Evolutionary conservation across 1,140 invertebrate species (phyloP), one percentile per base, ranked within the genome.

Genomic region (Leptinotarsa undecemlineata): DNA sequence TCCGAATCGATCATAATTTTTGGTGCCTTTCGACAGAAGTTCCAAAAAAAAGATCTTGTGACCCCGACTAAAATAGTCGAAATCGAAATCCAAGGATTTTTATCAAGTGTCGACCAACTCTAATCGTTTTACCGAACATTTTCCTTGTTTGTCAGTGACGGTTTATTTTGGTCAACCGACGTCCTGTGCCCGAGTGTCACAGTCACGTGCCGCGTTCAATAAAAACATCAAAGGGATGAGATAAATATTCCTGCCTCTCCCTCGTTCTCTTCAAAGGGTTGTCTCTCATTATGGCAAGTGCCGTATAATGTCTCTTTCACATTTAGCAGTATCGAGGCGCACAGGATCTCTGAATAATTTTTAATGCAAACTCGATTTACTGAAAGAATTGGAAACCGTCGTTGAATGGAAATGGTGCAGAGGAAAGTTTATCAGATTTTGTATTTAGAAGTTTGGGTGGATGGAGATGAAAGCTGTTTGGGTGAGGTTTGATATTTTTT

Each of bases 251-350:
- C 51, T 33, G 26, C 6, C 26, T 42, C 8, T 42, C 51, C 14
- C 51, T 57, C 51, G 6, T 2, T 57, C 51, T 57, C n/a, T 57
- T 57, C 51, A 57, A 57, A 57, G 51, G 51, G 51, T 57, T 57
- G 51, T n/a, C 15, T 57, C 51, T 57, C 51, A 57, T 57, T 64
- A 64, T 23, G 62, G 23, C 62, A 64, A 64, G 62, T 20, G 20
- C 62, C 62, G 62, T 64, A 64, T 64, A 64, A 23, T 64, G 14
- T 64, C 62, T 8, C 23, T 64, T 64, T 64, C 51, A 11, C 33
- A 57, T 57, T 57, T 57, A 57, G 15, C 51, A 57, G 17, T 5
- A 17, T 14, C 51, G n/a, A 57, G n/a, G n/a, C 15, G 51, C 14
- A 19, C 15, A n/a, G 13, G 13, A 57, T 57, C 3, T 57, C n/a